A percentile compares a stretch with the other conserved stretches of the same genome.
These are phyloP conservation scores for Drosophila robusta DNA, from an alignment of 2,888 invertebrate genomes.

Conservation along the genomic window DNA sequence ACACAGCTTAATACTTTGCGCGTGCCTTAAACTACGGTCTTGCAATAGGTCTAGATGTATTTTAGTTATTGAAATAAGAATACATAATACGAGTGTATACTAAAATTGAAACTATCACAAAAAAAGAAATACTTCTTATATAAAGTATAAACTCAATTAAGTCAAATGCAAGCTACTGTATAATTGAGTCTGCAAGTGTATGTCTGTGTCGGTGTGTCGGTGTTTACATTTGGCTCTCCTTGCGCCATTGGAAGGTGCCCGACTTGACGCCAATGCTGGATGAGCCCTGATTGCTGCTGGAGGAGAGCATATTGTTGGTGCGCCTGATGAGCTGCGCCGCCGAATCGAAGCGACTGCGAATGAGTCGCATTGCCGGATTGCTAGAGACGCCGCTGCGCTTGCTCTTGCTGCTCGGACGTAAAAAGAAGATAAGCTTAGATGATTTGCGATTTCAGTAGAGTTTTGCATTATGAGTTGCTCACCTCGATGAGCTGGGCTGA, in stretches of 20 bases:
- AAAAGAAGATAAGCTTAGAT: background rate
- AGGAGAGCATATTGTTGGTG: constrained; percentile 85
- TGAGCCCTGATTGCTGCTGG: constrained; percentile 85
- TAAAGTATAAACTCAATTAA: constrained; percentile 64
- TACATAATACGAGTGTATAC: constrained; percentile 56
- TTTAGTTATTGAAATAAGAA: constrained; percentile 49
- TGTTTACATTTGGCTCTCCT: constrained; percentile 85
- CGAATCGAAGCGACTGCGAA: constrained; percentile 86
- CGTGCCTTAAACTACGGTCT: constrained; percentile 64
- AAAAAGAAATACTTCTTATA: constrained; percentile 72
- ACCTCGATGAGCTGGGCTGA: constrained; percentile 84
- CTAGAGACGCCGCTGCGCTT: constrained; percentile 94
- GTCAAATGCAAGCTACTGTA: constrained; percentile 39
- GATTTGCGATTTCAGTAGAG: too few species aligned
- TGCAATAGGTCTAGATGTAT: constrained; percentile 51
- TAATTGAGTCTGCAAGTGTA: constrained; percentile 50
- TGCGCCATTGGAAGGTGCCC: constrained; percentile 86
- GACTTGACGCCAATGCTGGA: constrained; percentile 86
- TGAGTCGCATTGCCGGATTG: constrained; percentile 93
- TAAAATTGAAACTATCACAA: constrained; percentile 81
- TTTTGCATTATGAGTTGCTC: constrained; percentile 16
- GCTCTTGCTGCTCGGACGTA: constrained; percentile 85
- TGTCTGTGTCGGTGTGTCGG: constrained; percentile 22
- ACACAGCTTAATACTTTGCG: constrained; percentile 68
- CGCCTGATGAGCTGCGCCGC: constrained; percentile 85